Base-by-base conservation (phyloP, 1,140 invertebrate genomes). In the Hyles euphorbiae region DNA sequence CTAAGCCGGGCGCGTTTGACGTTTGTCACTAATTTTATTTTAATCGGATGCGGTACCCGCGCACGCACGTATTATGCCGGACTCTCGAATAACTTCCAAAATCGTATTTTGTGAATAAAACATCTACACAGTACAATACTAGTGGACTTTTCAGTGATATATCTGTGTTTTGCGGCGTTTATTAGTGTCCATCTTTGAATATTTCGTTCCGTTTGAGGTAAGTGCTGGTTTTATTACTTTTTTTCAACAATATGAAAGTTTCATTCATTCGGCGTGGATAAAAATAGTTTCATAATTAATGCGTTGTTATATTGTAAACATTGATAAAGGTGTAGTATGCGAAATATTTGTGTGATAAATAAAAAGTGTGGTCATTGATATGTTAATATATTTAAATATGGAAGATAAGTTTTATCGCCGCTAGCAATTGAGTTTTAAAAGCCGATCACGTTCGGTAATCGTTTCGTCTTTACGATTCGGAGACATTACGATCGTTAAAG, bases 21-120 rank as follows among this genome's bases (percentile, higher is more conserved):
- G 74, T 83, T 78, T 78, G 53, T 70, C 72, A 67, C 63, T 71
- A 78, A 76, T 71, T 73, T 68, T 78, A 83, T 76, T 80, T 74
- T 73, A 69, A 81, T 84, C 78, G 68, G 77, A 83, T 74, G 73
- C 78, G 67, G 80, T 87, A 87, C 82, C 83, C 83, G 82, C 82
- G 69, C 63, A 81, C 76, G 74, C 81, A 76, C 78, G 77, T 68
- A 70, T 75, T 74, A 69, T 74, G 67, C 69, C 48, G 59, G 61
- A 65, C 64, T 68, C 66, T 68, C 57, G 55, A 80, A 74, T 75
- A 76, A 74, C 45, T 61, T 66, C 61, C 45, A 53, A 67, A 67
- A 47, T 55, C 50, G 53, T 60, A 65, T 58, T 61, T 63, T 56
- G 66, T 72, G 67, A 53, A 61, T 62, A 60, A 72, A 67, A 69